Evolutionary conservation across 2,797 vertebrate genomes (phyloP), one percentile per base, ranked within the genome.

Genomic region (Rhabdomys pumilio): DNA sequence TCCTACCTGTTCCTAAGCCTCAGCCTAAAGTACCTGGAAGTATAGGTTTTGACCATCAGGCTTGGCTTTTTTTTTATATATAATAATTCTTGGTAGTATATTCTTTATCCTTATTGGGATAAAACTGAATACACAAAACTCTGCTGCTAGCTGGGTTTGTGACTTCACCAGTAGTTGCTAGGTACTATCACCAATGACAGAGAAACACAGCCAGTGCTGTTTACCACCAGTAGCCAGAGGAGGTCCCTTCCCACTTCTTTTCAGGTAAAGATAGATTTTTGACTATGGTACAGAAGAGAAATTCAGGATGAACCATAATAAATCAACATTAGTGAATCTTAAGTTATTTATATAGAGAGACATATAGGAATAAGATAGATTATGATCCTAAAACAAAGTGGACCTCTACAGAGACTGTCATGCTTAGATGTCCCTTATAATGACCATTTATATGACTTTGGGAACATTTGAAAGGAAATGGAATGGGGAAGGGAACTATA

Each of bases 111-210:
- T 61, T 13, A 47, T 59, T 53, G 41, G 61, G 17, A 24, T n/a
- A 26, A 89, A n/a, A 53, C 24, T 59, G 53, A 88, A 34, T 75
- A 88, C 26, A 88, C 53, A 69, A 38, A 82, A 6, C 24, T 81
- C 13, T 87, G 47, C 63, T 87, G 47, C 24, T 73, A 75, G 72
- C 24, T 75, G 9, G 29, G 14, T 88, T 92, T 90, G 61, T 67
- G 55, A 50, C 26, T 90, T 94, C 50, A 76, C n/a, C 53, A 69
- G 67, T 47, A 13, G 72, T 91, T 88, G 31, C 44, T 76, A 93
- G 38, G 29, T 90, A 44, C 75, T 86, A 53, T 89, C 69, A 88
- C 24, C 26, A 73, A 17, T 31, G n/a, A 88, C 69, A 88, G 26
- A 73, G 50, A 73, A 87, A 87, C 50, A 72, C 31, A 72, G 65